phyloP scores from a whole-genome alignment of 2,888 invertebrate genomes.

The Ypsolopha sequella region DNA sequence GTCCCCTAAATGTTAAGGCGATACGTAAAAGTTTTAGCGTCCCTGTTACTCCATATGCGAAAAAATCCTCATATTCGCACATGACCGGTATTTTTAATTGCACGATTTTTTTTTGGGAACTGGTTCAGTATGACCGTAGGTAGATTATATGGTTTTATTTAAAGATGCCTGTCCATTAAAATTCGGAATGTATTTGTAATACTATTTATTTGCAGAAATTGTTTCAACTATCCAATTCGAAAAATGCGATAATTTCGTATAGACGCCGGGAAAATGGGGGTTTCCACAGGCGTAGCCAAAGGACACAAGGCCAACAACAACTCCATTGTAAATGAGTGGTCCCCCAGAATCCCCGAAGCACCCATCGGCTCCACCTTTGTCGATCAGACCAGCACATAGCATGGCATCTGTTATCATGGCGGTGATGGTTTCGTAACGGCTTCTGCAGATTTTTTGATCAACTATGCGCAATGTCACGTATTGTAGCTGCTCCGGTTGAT shows the following conservation, averaged over 20 bases:
- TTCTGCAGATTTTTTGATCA: slow-evolving; percentile 34
- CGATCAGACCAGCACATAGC: slow-evolving; percentile 51
- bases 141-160: too few relatives aligned
- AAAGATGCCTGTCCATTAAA: too few relatives aligned
- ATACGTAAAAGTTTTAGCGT: too few relatives aligned
- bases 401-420: slow-evolving; percentile 46
- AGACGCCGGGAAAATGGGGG: slow-evolving; percentile 52
- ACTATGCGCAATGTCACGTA: slow-evolving; percentile 36
- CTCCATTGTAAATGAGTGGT: slow-evolving; percentile 51
- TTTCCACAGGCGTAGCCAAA: slow-evolving; percentile 57
- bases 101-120: too few relatives aligned
- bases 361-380: slow-evolving; percentile 48
- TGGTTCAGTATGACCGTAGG: too few relatives aligned
- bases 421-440: slow-evolving; percentile 39
- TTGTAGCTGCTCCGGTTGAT: slow-evolving; percentile 49
- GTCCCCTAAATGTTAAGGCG: too few relatives aligned
- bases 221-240: slow-evolving; percentile 54
- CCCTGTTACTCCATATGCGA: too few relatives aligned
- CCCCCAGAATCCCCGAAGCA: slow-evolving; percentile 62
- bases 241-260: slow-evolving; percentile 51
- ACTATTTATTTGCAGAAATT: slow-evolving; percentile 34
- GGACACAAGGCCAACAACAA: slow-evolving; percentile 52
- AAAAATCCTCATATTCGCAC: too few relatives aligned
- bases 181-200: too few relatives aligned
- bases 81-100: too few relatives aligned